Percentiles rank a stretch among this genome's conserved stretches.
Conservation (phyloP, 2,113 vertebrate species). For the Barnardius zonarius region DNA sequence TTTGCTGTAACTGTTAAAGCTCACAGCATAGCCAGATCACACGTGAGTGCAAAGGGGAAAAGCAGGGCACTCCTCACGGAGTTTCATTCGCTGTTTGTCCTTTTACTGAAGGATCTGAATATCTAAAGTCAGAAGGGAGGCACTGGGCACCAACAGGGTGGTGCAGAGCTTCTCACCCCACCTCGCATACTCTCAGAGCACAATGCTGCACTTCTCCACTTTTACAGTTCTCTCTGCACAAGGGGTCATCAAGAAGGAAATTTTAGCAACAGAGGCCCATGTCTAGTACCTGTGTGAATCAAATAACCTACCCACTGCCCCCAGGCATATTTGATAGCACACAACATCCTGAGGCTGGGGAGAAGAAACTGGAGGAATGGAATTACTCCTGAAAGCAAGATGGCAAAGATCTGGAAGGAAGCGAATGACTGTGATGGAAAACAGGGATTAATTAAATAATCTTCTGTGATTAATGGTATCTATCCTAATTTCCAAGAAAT, state of each 20-base stretch:
- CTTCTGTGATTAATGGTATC: neutral
- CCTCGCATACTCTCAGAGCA: neutral
- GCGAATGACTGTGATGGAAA: neutral
- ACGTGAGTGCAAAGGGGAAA: neutral
- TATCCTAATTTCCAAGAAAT: neutral
- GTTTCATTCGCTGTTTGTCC: neutral
- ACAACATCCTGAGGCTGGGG: neutral
- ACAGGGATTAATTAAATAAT: neutral
- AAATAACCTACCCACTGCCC: neutral
- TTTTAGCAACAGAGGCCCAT: neutral
- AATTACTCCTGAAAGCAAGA: neutral
- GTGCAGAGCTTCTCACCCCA: neutral
- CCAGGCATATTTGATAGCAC: neutral
- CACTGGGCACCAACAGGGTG: neutral
- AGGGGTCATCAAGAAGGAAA: neutral
- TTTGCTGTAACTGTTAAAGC: neutral
- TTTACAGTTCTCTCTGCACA: neutral
- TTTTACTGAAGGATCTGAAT: neutral
- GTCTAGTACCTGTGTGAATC: neutral
- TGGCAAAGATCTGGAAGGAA: neutral
- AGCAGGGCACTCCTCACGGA: neutral
- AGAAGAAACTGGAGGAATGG: neutral
- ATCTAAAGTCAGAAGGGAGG: neutral
- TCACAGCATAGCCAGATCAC: neutral
- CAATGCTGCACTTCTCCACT: neutral